phyloP scores from a whole-genome alignment of 2,797 vertebrate genomes.

The Molossus alvarezi region DNA sequence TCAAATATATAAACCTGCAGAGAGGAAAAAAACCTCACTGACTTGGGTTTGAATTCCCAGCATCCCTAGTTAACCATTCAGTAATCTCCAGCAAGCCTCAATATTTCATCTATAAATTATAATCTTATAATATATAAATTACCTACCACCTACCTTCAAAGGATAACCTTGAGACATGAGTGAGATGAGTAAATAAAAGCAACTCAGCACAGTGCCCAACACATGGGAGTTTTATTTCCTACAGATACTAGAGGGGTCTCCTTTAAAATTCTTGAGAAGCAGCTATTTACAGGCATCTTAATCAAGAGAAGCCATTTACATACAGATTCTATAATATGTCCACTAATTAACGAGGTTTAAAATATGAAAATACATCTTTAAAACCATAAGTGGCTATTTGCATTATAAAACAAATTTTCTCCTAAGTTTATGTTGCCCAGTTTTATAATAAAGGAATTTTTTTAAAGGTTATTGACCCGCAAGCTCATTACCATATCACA shows the following conservation, averaged over 20 bases:
- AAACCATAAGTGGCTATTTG: slow-evolving; percentile 41
- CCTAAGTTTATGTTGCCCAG: not conserved
- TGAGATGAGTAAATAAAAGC: not conserved
- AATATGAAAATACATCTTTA: slow-evolving; percentile 10
- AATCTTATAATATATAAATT: not conserved
- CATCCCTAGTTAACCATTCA: not conserved
- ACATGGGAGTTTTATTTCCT: not conserved
- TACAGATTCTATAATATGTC: not conserved
- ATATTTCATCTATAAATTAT: slow-evolving; percentile 32
- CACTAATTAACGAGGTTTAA: slow-evolving; percentile 31
- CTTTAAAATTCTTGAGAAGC: not conserved
- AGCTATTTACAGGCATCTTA: not conserved
- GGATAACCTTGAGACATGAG: not conserved
- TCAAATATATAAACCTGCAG: not conserved
- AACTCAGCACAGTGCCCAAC: not conserved
- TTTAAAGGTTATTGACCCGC: not conserved
- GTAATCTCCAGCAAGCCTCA: not conserved
- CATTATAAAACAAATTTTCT: slow-evolving; percentile 29
- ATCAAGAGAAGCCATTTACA: slow-evolving; percentile 24
- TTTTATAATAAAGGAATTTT: slow-evolving; percentile 4
- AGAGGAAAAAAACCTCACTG: not conserved
- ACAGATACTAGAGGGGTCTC: not conserved
- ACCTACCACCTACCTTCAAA: not conserved
- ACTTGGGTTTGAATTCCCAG: not conserved
- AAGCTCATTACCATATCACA: not conserved